Percentiles rank a stretch among this genome's conserved stretches.
phyloP scores from a whole-genome alignment of 2,797 vertebrate species.

The Enteromius afrohamiltoni region DNA sequence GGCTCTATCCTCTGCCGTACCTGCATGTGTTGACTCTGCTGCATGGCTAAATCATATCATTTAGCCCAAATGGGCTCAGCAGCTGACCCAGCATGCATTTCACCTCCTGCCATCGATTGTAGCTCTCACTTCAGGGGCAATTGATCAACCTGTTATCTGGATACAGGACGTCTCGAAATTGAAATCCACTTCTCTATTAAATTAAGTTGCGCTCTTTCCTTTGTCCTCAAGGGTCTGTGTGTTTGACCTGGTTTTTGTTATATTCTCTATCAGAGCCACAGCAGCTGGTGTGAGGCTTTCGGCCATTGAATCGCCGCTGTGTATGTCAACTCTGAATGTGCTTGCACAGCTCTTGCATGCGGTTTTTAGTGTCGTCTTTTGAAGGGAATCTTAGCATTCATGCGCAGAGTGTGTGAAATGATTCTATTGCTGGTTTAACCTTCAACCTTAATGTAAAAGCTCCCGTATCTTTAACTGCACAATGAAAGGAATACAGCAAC shows the following conservation, averaged over 20 bases:
- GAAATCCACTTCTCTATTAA: constrained; percentile 55
- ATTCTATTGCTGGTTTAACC: constrained; percentile 16
- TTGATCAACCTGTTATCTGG: constrained; percentile 64
- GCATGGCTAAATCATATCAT: constrained; percentile 56
- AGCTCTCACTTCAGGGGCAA: constrained; percentile 47
- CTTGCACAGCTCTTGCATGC: constrained; percentile 11
- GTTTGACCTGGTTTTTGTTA: constrained; percentile 65
- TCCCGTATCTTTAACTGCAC: not conserved
- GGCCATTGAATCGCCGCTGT: constrained; percentile 17
- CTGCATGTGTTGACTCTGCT: constrained; percentile 48
- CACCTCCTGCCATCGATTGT: constrained; percentile 58
- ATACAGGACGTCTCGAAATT: constrained; percentile 51
- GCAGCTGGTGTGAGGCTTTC: constrained; percentile 50
- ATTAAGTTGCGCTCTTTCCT: constrained; percentile 54
- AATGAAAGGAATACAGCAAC: not conserved
- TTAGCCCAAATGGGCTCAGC: constrained; percentile 50
- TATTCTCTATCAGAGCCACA: constrained; percentile 59
- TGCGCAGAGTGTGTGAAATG: not conserved
- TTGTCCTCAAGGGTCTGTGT: constrained; percentile 23
- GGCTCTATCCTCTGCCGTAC: not conserved
- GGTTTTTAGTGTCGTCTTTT: not conserved
- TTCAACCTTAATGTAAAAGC: constrained; percentile 13
- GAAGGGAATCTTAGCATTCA: constrained; percentile 18
- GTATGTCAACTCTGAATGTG: constrained; percentile 14
- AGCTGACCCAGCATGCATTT: constrained; percentile 59